Conservation (phyloP, 2,113 vertebrate species). For the Ciconia stormi region DNA sequence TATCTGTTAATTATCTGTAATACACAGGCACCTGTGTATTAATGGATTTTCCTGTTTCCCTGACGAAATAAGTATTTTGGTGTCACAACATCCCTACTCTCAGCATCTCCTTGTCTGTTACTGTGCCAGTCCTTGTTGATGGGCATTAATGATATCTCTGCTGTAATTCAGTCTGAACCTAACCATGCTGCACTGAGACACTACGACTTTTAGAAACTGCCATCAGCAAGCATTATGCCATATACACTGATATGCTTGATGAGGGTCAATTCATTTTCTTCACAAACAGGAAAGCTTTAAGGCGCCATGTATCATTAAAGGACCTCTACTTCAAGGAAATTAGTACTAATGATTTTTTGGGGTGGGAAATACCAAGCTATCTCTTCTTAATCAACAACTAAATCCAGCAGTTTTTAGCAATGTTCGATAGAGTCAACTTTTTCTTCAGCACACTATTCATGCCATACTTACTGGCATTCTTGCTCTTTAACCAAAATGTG, state of each 20-base stretch:
- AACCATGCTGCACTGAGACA: not conserved
- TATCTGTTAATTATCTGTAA: too few species aligned
- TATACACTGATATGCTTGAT: too few species aligned
- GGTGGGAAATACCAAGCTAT: not conserved
- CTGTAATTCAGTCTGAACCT: not conserved
- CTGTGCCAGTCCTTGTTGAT: not conserved
- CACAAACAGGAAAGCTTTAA: not conserved
- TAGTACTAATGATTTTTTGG: not conserved
- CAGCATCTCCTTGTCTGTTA: not conserved
- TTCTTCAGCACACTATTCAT: not conserved
- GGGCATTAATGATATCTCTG: too few species aligned
- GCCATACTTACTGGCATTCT: not conserved
- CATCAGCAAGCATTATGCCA: not conserved
- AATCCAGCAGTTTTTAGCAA: not conserved
- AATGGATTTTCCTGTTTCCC: not conserved
- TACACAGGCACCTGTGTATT: too few species aligned
- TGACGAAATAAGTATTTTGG: not conserved
- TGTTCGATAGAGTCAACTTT: rapidly evolving
- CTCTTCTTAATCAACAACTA: not conserved
- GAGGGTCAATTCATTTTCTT: not conserved
- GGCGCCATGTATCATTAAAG: too few species aligned
- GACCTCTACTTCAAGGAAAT: not conserved
- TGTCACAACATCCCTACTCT: not conserved
- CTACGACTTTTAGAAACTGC: not conserved
- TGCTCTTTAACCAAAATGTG: not conserved